A percentile compares a stretch with the other conserved stretches of the same genome.
phyloP scores from a whole-genome alignment of 2,113 vertebrate genomes.

The Centropus unirufus region DNA sequence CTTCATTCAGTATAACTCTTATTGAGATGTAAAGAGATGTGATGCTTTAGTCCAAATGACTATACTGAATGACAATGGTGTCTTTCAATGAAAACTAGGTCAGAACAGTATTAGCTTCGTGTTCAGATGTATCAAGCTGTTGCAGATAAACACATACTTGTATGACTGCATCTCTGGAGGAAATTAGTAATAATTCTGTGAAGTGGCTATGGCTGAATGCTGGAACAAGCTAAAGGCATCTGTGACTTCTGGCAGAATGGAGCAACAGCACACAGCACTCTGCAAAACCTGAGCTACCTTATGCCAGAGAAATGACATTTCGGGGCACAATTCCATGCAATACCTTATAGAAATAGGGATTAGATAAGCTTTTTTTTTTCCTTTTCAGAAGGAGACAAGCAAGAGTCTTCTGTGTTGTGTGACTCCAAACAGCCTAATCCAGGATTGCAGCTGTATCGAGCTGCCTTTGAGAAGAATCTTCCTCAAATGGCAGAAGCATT shows the following conservation, averaged over 20 bases:
- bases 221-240: neutral
- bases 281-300: neutral
- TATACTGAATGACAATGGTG: neutral
- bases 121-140: neutral
- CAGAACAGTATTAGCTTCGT: neutral
- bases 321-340: neutral
- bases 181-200: neutral
- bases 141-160: neutral
- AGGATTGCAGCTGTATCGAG: conserved; percentile 90
- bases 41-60: neutral
- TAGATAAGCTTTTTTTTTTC: neutral
- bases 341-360: neutral
- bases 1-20: neutral
- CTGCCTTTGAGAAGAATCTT: conserved; percentile 89
- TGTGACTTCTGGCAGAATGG: neutral
- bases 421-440: conserved; percentile 83
- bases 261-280: neutral
- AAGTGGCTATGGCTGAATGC: neutral
- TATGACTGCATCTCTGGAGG: neutral
- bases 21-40: neutral
- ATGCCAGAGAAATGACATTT: neutral
- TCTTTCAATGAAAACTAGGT: neutral
- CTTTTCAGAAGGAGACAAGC: conserved; percentile 79
- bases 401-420: conserved; percentile 76
- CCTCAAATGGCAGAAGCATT: conserved; percentile 95